Evolutionary conservation across 1,140 invertebrate genomes (phyloP), one percentile per base, ranked within the genome.

Genomic region (Xylocopa sonorina): DNA sequence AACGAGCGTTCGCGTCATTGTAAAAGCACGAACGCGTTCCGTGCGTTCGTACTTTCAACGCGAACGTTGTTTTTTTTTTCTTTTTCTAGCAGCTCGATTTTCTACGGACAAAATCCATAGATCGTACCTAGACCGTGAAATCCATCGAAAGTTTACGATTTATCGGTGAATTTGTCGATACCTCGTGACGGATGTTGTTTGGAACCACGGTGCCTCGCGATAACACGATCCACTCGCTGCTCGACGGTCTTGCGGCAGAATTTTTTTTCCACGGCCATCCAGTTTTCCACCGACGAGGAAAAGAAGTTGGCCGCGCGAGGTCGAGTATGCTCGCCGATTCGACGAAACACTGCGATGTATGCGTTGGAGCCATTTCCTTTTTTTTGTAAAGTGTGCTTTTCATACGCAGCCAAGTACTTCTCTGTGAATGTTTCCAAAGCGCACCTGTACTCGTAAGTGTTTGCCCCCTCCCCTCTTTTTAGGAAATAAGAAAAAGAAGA

Each of bases 371-470:
- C 57, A 55, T 72, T 75, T n/a, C n/a, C n/a, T n/a, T n/a, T n/a
- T n/a, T 84, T 85, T 80, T 58, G 66, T 81, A 85, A 73, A 68
- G 43, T 77, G 71, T 83, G 82, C 82, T 81, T 85, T 84, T 84
- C 77, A 57, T 84, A 84, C 67, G 60, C 77, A 66, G 81, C n/a
- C n/a, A n/a, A n/a, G 69, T 58, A 71, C 68, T 63, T 58, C 38
- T 58, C 38, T 46, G 64, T 69, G 74, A 53, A 51, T 16, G 64
- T 78, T 85, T 64, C 64, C 66, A 51, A 57, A 50, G 24, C 55
- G 74, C 82, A 84, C 41, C 41, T 78, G 68, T 78, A 78, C 41
- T 50, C 9, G 43, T 63, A 67, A 62, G 32, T 60, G 75, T 32
- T 16, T 24, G 6, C 34, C 60, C 62, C 48, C 55, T 46, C 34